Conservation (phyloP, 2,888 invertebrate species). For the Tuta absoluta region DNA sequence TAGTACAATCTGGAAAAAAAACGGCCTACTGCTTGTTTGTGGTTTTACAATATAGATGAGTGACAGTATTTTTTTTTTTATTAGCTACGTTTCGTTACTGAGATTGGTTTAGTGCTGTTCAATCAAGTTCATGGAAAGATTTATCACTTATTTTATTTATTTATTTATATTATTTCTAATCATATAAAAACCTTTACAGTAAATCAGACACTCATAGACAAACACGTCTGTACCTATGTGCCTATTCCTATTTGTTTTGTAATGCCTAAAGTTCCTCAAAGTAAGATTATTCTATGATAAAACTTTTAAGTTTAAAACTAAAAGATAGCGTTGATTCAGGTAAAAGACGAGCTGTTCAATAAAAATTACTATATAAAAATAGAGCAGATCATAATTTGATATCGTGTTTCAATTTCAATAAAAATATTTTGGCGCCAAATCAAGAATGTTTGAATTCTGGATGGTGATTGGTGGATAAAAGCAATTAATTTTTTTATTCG, state of each 20-base stretch:
- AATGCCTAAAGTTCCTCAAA: too few relatives aligned
- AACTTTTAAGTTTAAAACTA: neutral
- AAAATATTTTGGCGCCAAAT: conserved; percentile 55
- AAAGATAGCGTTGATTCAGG: neutral
- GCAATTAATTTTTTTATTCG: conserved; percentile 55
- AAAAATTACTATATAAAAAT: neutral
- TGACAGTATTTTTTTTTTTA: too few relatives aligned
- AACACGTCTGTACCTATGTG: too few relatives aligned
- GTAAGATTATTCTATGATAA: too few relatives aligned
- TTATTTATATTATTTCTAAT: too few relatives aligned
- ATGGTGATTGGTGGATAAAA: conserved; percentile 58
- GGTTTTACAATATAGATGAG: too few relatives aligned
- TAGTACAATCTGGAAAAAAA: neutral
- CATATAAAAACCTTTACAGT: too few relatives aligned
- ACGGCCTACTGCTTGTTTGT: too few relatives aligned
- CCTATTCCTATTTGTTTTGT: too few relatives aligned
- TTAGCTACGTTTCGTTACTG: neutral
- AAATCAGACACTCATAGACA: too few relatives aligned
- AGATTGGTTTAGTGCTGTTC: neutral
- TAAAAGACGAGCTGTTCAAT: neutral
- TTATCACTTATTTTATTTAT: neutral
- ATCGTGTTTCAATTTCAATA: conserved; percentile 23
- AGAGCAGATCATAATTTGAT: conserved; percentile 4
- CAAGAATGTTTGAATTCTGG: conserved; percentile 60
- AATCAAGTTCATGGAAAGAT: neutral